A percentile compares a stretch with the other conserved stretches of the same genome.
phyloP scores from a whole-genome alignment of 2,888 invertebrate genomes.

The Caenorhabditis drosophilae region DNA sequence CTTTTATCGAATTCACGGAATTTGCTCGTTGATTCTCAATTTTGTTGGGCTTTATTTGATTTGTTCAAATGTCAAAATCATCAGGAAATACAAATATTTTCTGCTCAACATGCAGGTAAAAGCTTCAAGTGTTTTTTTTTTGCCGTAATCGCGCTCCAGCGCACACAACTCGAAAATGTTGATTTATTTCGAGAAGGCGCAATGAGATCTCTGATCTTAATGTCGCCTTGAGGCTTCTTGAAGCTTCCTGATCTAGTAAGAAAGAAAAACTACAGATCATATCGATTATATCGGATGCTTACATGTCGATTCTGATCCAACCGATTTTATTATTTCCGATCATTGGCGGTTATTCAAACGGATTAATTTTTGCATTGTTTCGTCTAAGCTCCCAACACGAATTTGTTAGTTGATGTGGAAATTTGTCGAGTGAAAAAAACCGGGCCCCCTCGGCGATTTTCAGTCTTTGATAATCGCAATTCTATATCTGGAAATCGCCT shows the following conservation, averaged over 20 bases:
- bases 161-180: no score
- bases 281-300: constrained; percentile 25
- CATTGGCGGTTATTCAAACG: constrained; percentile 23
- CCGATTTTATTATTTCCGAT: constrained; percentile 23
- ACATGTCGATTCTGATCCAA: constrained; percentile 25
- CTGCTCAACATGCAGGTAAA: constrained; percentile 31
- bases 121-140: no score
- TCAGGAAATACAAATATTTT: constrained; percentile 12
- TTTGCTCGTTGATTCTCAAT: constrained; percentile 16
- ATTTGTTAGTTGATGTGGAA: constrained; percentile 4
- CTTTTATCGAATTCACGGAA: constrained; percentile 20
- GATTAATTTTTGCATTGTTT: constrained; percentile 16
- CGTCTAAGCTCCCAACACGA: constrained; percentile 15
- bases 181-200: no score
- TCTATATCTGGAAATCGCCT: constrained; percentile 22
- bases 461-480: constrained; percentile 13
- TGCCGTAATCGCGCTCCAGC: no score
- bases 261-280: constrained; percentile 20
- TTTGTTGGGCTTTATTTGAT: constrained; percentile 20
- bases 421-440: neutral
- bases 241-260: neutral
- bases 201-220: no score
- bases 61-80: constrained; percentile 11
- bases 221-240: no score
- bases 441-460: no score